Percentiles rank a stretch among this genome's conserved stretches.
Evolutionary conservation across 2,888 invertebrate species (phyloP).

Genomic region (Hirtodrosophila trivittata): DNA sequence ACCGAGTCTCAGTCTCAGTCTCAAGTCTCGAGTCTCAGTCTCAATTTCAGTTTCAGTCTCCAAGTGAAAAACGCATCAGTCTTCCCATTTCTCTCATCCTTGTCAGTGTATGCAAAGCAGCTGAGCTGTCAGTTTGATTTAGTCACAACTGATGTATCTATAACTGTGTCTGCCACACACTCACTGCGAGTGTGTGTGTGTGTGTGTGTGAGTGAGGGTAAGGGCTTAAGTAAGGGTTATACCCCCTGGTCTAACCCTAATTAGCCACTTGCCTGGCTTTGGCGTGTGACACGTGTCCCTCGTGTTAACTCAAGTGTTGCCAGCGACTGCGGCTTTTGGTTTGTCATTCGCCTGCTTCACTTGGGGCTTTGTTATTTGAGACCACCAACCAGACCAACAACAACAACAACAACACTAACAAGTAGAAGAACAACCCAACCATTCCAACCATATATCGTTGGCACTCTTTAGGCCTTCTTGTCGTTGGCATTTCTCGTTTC

Average conservation of each 20-base stretch:
- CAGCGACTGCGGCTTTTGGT: slow-evolving; percentile 51
- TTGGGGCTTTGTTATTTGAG: slow-evolving; percentile 55
- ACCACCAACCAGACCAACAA: slow-evolving; percentile 28
- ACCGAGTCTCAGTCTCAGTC: neutral
- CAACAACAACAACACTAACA: slow-evolving; percentile 2
- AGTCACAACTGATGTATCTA: slow-evolving; percentile 34
- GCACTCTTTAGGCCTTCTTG: slow-evolving; percentile 2
- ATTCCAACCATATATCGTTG: slow-evolving; percentile 12
- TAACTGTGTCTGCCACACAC: slow-evolving; percentile 5
- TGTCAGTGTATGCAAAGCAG: slow-evolving; percentile 20
- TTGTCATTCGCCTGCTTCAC: slow-evolving; percentile 47
- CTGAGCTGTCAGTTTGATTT: slow-evolving; percentile 44
- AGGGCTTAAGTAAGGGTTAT: slow-evolving; percentile 2
- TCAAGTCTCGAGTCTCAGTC: neutral
- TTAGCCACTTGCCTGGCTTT: slow-evolving; percentile 59
- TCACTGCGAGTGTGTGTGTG: neutral
- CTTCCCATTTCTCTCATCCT: slow-evolving; percentile 2
- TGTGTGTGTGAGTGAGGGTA: neutral
- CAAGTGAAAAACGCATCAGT: neutral
- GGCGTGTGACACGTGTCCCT: slow-evolving; percentile 54
- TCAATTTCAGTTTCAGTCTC: neutral
- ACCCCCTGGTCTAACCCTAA: slow-evolving; percentile 38
- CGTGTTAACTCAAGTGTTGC: slow-evolving; percentile 71
- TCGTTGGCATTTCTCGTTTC: slow-evolving; percentile 49
- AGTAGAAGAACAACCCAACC: neutral